Base-by-base conservation (phyloP, 2,888 invertebrate genomes). In the Tetragonula carbonaria region DNA sequence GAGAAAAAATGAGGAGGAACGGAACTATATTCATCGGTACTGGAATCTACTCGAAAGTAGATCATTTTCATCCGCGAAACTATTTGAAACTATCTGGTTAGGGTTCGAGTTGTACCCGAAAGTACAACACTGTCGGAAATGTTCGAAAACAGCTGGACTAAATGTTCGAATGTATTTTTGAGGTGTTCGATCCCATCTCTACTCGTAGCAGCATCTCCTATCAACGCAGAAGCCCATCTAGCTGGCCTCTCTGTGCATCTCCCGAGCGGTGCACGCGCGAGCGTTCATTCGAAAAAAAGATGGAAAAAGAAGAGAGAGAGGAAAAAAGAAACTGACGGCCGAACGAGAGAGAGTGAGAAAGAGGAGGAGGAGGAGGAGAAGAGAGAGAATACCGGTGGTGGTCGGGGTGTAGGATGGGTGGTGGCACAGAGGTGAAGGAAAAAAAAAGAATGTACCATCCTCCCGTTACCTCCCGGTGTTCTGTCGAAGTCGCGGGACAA, bases 251-350 rank as follows among this genome's bases (percentile, higher is more conserved):
- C 85, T 84, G 72, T 80, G 74, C 72, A 50, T 23, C 28, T 62
- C 28, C 72, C 80, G 74, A 45, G 45, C 45, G 45, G 67, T 84
- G 75, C 85, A 80, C 77, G 80, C 77, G 85, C 78, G 80, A 74
- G 76, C 85, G 85, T 86, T 81, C 85, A 50, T 74, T 80, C 76
- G 86, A 78, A 78, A 86, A 82, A 80, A 81, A 28, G n/a, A 51
- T 6, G 5, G 13, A 45, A 33, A 59, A 57, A 23, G 45, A 23
- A 45, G 59, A 33, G 33, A 63, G 28, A 21, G 13, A 13, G 4
- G 4, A 21, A 65, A 74, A 85, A 84, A 80, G 67, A 38, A 33
- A 23, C 16, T n/a, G 21, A 14, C 11, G 33, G 57, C 59, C 21
- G 62, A 33, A 51, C 18, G 65, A n/a, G 68, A 33, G 65, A n/a